Evolutionary conservation across 2,888 invertebrate genomes (phyloP), one percentile per base, ranked within the genome.

Genomic region (Yponomeuta cagnagella): DNA sequence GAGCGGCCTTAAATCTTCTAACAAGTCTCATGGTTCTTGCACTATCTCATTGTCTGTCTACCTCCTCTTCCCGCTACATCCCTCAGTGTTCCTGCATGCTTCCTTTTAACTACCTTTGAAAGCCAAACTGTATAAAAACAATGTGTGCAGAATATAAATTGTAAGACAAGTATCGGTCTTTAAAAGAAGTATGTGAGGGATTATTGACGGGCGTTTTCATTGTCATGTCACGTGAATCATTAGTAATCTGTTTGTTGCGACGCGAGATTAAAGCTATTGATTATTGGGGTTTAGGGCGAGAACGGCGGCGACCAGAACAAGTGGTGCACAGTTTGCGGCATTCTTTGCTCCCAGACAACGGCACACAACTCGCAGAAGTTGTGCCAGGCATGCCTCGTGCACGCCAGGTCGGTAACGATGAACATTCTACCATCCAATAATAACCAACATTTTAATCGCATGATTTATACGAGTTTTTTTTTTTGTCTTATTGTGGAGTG

Each of bases 311-410:
- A 87, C 76, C 77, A 78, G 79, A 88, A 88, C 80, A 89, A 89
- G 82, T 84, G 87, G 86, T 93, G 93, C 85, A 84, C 91, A 76
- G 89, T 91, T 75, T 93, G 93, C 90, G 90, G 92, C 83, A 92
- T 93, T 81, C 88, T 86, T 80, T 93, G 92, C 87, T 84, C 87
- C 81, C 89, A 88, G 82, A 92, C 88, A 79, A 92, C 92, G 82
- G 81, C 85, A 78, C 90, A 91, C 88, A 91, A 92, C 85, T 87
- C 92, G 78, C 93, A 93, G 80, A 91, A 88, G 87, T 86, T 93
- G 85, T 93, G 93, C 80, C 92, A 91, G 90, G 91, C 92, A 82
- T 93, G 93, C 91, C 91, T 92, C 88, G 91, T 90, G 91, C 93
- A 93, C 90, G 91, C 92, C 92, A 93, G 93, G 93, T 93, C 91